These are phyloP conservation scores for Peromyscus californicus DNA, from an alignment of 2,113 vertebrate genomes.

Conservation along the genomic window DNA sequence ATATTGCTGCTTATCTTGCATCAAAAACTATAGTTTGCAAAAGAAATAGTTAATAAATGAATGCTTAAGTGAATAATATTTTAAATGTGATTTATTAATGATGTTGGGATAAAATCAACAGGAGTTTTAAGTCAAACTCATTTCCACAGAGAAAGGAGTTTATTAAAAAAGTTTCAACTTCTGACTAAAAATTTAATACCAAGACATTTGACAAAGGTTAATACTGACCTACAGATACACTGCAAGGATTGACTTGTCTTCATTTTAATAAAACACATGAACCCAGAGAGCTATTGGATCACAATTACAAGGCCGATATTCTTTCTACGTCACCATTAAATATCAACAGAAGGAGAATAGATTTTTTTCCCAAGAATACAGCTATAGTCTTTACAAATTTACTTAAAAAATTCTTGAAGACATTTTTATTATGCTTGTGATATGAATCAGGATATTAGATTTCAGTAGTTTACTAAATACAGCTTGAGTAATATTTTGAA, in stretches of 20 bases:
- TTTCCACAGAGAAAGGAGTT: slow-evolving; percentile 8
- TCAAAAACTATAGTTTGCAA: slow-evolving; percentile 7
- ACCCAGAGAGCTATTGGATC: not conserved
- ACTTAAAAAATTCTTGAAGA: slow-evolving; percentile 35
- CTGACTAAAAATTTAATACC: slow-evolving; percentile 24
- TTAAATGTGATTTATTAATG: not conserved
- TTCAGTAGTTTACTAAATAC: slow-evolving; percentile 31
- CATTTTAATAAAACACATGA: slow-evolving; percentile 7
- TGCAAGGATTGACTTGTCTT: not conserved
- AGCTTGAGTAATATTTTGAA: not conserved
- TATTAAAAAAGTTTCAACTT: slow-evolving; percentile 38
- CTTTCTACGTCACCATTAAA: slow-evolving; percentile 25
- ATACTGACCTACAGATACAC: not conserved
- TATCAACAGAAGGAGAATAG: not conserved
- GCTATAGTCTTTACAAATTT: slow-evolving; percentile 28
- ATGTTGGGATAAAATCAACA: not conserved
- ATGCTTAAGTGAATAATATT: slow-evolving; percentile 21
- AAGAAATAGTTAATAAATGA: slow-evolving; percentile 50
- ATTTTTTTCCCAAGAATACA: not conserved
- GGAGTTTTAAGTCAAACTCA: not conserved
- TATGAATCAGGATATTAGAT: slow-evolving; percentile 15
- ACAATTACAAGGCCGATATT: not conserved
- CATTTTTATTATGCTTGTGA: slow-evolving; percentile 1
- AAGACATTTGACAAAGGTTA: slow-evolving; percentile 43
- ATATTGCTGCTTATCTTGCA: not conserved